Evolutionary conservation across 2,113 vertebrate genomes (phyloP), one percentile per base, ranked within the genome.

Genomic region (Paramormyrops kingsleyae): DNA sequence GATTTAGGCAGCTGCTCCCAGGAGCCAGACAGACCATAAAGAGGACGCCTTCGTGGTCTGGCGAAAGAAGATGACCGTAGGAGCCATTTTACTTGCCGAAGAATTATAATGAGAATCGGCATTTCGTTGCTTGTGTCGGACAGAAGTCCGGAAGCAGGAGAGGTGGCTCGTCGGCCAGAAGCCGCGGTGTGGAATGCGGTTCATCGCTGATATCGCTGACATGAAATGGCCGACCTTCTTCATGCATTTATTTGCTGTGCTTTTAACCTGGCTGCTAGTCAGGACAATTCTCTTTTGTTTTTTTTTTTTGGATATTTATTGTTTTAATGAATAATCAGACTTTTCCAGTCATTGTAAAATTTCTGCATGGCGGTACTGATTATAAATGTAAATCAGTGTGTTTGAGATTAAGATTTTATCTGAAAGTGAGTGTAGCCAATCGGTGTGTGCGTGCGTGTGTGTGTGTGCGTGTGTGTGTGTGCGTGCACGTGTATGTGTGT

Each of bases 1-100:
- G 87, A 59, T 88, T 59, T 62, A 88, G 87, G 87, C 56, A n/a
- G 35, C 52, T 50, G 47, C 31, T 87, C 49, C 85, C 27, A 15
- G 85, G 85, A 19, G 15, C 7, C 27, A 87, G 50, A 24, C 19
- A 35, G 24, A 8, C 31, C 13, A 50, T n/a, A 53, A 19, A 35
- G 17, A 4, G 44, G 50, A 35, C 5, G 15, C 15, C 50, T 49
- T 87, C 13, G 27, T 7, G 49, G 12, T 87, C 85, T 17, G 13
- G 50, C 12, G 31, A 50, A 19, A 56, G 49, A 21, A 35, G 46
- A 27, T 13, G 24, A 53, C 49, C 31, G 5, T 6, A 6, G n/a
- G n/a, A 31, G 85, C 15, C 85, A 56, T 47, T 52, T 87, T 35
- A 17, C 85, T 39, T 53, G 24, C 39, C 10, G 1, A 17, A 80